A percentile compares a stretch with the other conserved stretches of the same genome.
phyloP scores from a whole-genome alignment of 2,113 vertebrate species.

The Rhea americana region DNA sequence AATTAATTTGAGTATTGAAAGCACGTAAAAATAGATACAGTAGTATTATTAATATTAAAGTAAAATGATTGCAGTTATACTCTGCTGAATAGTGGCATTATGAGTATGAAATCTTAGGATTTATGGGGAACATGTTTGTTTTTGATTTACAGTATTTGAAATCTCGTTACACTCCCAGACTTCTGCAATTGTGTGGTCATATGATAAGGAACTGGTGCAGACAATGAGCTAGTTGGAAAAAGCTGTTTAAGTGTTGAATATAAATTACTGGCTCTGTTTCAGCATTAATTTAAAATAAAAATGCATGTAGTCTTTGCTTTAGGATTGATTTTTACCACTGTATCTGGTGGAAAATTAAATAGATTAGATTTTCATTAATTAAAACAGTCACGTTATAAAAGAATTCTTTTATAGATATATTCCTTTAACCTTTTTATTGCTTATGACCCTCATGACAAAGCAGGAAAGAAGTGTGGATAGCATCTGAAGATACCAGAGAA shows the following conservation, averaged over 20 bases:
- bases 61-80: not conserved
- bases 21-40: not conserved
- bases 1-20: not conserved
- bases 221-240: not conserved
- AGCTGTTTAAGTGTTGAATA: not conserved
- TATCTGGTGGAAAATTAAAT: not conserved
- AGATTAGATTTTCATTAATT: not conserved
- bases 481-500: not conserved
- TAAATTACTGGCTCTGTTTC: not conserved
- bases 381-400: not conserved
- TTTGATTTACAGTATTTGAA: not conserved
- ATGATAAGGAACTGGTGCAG: not conserved
- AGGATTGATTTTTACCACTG: not conserved
- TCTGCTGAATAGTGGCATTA: not conserved
- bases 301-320: not conserved
- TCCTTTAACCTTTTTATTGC: not conserved
- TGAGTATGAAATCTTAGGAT: not conserved
- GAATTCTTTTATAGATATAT: accelerated
- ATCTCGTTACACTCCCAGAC: not conserved
- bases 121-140: not conserved
- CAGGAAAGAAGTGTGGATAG: not conserved
- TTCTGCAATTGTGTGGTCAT: not conserved
- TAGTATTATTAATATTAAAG: not conserved
- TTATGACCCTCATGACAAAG: not conserved
- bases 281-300: not conserved